phyloP scores from a whole-genome alignment of 2,888 invertebrate species.

The Hemicrepidius hirtus region DNA sequence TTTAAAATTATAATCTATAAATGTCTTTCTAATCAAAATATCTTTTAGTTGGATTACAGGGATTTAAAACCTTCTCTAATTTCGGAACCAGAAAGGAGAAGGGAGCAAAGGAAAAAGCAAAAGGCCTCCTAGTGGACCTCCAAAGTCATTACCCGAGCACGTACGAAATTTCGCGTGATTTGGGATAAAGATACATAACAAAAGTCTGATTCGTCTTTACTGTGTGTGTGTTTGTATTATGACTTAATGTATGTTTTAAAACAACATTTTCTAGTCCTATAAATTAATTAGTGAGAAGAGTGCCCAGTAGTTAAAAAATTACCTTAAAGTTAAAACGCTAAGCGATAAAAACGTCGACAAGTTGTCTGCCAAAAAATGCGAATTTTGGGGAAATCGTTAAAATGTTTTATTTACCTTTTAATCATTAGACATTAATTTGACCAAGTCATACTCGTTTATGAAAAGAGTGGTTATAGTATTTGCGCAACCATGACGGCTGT shows the following conservation, averaged over 20 bases:
- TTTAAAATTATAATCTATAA: neutral
- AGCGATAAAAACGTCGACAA: constrained; percentile 1
- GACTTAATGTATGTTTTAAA: constrained; percentile 32
- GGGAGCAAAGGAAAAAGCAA: constrained; percentile 81
- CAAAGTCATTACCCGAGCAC: constrained; percentile 61
- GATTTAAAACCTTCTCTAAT: constrained; percentile 80
- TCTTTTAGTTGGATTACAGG: constrained; percentile 79
- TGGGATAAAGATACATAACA: constrained; percentile 56
- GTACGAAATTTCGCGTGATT: constrained; percentile 58
- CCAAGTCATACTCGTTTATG: neutral
- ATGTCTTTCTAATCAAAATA: constrained; percentile 29
- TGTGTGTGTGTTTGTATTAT: constrained; percentile 43
- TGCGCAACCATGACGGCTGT: constrained; percentile 18
- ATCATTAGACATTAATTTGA: neutral
- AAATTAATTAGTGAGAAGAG: constrained; percentile 51
- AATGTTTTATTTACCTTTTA: constrained; percentile 19
- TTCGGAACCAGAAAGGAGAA: constrained; percentile 74
- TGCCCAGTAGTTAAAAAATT: constrained; percentile 46
- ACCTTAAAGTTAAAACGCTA: neutral
- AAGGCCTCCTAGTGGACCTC: constrained; percentile 78
- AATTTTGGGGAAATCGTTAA: constrained; percentile 4
- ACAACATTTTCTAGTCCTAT: constrained; percentile 40
- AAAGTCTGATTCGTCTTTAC: constrained; percentile 55
- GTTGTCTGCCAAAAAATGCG: constrained; percentile 12
- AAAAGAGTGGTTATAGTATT: neutral